These are phyloP conservation scores for Callorhinus ursinus DNA, from an alignment of 2,113 vertebrate genomes.

Conservation along the genomic window DNA sequence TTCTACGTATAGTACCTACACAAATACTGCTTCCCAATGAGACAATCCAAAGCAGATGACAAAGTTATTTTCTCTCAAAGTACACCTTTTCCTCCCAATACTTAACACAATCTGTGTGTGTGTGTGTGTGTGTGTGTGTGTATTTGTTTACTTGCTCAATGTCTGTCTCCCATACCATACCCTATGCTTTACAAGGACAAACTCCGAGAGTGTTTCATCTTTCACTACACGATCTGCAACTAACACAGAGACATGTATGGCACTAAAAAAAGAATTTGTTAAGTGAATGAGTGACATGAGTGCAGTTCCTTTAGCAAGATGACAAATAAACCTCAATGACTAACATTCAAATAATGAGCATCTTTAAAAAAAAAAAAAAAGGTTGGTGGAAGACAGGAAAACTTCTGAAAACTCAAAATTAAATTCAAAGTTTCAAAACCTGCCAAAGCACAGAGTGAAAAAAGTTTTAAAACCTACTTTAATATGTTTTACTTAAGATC, in stretches of 20 bases:
- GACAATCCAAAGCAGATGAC: not conserved
- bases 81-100: not conserved
- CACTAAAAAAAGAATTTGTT: not conserved
- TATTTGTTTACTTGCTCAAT: not conserved
- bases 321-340: not conserved
- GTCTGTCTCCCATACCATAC: not conserved
- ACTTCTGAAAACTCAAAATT: not conserved
- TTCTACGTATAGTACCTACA: not conserved
- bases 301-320: not conserved
- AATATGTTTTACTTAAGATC: not conserved
- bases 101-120: not conserved
- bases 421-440: constrained; percentile 4
- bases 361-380: constrained; percentile 2
- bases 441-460: not conserved
- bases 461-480: not conserved
- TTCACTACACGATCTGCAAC: not conserved
- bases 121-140: not conserved
- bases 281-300: not conserved
- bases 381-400: not conserved
- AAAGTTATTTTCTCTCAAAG: not conserved
- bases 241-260: not conserved
- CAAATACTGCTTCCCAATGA: not conserved
- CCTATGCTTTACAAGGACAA: not conserved
- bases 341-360: not conserved
- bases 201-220: not conserved